Evolutionary conservation across 2,113 vertebrate genomes (phyloP), one percentile per base, ranked within the genome.

Genomic region (Erpornis zantholeuca): DNA sequence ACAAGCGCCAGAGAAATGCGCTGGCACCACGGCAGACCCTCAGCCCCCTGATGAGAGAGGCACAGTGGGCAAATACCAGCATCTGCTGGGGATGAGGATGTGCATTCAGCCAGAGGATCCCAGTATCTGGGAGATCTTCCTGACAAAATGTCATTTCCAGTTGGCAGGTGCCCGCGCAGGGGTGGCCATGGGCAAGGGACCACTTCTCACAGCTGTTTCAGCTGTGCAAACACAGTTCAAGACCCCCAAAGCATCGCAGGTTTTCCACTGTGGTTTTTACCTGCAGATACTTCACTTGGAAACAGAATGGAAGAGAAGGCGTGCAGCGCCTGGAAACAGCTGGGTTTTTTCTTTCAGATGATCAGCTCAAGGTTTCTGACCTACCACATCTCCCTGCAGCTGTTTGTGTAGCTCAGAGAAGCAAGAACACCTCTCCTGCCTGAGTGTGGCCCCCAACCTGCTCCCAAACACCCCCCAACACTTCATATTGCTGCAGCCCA

Each of bases 1-100:
- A 2, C 36, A 31, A 23, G 56, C 31, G 31, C 22, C 25, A 29
- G 82, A 49, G 38, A 53, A 47, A 31, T 13, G 57, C 63, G 47
- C 53, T 5, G 23, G 49, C 79, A 53, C 31, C 36, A 21, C 0
- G 0, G 49, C 31, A 88, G 29, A 42, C 13, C 53, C 47, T 29
- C 38, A 15, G 29, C 6, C 15, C 27, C 12, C 47, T 27, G 40
- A 72, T 10, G 22, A 60, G 23, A 65, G 27, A 1, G 2, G 28
- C 10, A 1, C 16, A 23, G 57, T 0, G 0, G n/a, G 13, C 27
- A 59, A 49, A 83, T 11, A 33, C 28, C 19, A 31, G 13, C 2
- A 1, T 27, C 49, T 40, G 22, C 22, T 52, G 53, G 16, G 70
- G 40, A 15, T 0, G 1, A 57, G 56, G 45, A 53, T 24, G 25